Conservation (phyloP, 2,888 invertebrate species). For the Eurytoma californica region DNA sequence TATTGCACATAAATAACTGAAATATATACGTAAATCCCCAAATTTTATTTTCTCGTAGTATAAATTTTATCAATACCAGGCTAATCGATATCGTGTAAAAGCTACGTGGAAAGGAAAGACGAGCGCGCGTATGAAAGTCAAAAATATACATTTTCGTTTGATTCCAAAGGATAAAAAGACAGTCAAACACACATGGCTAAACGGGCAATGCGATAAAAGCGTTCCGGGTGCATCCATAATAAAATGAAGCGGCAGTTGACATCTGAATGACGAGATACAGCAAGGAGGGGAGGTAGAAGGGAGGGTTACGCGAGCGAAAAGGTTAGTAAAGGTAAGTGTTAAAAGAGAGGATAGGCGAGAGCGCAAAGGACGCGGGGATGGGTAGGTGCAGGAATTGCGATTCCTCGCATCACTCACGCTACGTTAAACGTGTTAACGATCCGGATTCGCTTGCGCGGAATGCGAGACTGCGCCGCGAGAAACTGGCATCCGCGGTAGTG, state of each 20-base stretch:
- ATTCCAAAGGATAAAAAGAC: too few relatives aligned
- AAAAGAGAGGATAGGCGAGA: slow-evolving; percentile 24
- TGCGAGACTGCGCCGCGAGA: slow-evolving; percentile 56
- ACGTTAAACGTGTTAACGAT: slow-evolving; percentile 68
- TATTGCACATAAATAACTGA: too few relatives aligned
- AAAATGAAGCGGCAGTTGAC: slow-evolving; percentile 4
- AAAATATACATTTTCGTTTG: too few relatives aligned
- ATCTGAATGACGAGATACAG: neutral
- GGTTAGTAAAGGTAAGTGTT: neutral
- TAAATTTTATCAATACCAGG: too few relatives aligned
- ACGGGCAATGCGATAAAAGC: too few relatives aligned
- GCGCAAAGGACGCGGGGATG: slow-evolving; percentile 46
- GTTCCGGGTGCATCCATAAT: neutral
- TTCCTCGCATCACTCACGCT: slow-evolving; percentile 61
- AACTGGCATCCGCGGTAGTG: slow-evolving; percentile 33
- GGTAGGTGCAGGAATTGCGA: slow-evolving; percentile 60
- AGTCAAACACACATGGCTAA: too few relatives aligned
- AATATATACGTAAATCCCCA: too few relatives aligned
- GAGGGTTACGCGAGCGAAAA: neutral
- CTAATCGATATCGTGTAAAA: too few relatives aligned
- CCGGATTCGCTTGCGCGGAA: slow-evolving; percentile 59
- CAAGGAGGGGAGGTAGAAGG: neutral
- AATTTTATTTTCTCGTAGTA: too few relatives aligned
- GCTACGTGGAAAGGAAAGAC: too few relatives aligned
- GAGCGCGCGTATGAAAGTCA: too few relatives aligned